Conservation (phyloP, 2,888 invertebrate species). For the Galerucella calmariensis region DNA sequence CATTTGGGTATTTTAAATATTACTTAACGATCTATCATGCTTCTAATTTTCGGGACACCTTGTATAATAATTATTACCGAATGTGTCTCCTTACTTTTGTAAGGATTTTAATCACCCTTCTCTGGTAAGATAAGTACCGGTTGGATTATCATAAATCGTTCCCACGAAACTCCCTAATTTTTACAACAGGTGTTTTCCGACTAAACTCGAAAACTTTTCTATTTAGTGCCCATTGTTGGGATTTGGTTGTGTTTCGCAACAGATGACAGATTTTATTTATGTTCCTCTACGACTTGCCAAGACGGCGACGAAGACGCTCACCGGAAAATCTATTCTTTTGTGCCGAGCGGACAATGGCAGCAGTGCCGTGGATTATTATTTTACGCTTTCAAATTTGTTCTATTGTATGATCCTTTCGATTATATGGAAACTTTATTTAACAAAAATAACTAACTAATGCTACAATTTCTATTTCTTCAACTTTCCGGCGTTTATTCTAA, state of each 20-base stretch:
- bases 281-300: slow-evolving; percentile 31
- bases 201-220: slow-evolving; percentile 42
- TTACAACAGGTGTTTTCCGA: slow-evolving; percentile 47
- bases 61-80: background rate
- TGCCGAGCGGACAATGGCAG: slow-evolving; percentile 18
- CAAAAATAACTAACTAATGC: background rate
- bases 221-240: slow-evolving; percentile 38
- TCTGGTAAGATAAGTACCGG: slow-evolving; percentile 14
- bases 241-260: slow-evolving; percentile 41
- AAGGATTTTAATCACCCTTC: slow-evolving; percentile 22
- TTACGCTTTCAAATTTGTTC: slow-evolving; percentile 11
- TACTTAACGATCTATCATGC: too few relatives aligned
- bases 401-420: background rate
- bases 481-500: too few relatives aligned
- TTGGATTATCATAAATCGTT: slow-evolving; percentile 32
- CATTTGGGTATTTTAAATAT: too few relatives aligned
- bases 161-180: slow-evolving; percentile 37
- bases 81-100: background rate
- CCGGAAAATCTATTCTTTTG: slow-evolving; percentile 34
- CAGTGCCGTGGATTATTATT: slow-evolving; percentile 16
- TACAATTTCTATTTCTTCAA: too few relatives aligned
- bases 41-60: background rate
- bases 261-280: slow-evolving; percentile 45
- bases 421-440: background rate
- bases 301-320: slow-evolving; percentile 15